These are phyloP conservation scores for Pemphredon lugubris DNA, from an alignment of 2,888 invertebrate species.

Conservation along the genomic window DNA sequence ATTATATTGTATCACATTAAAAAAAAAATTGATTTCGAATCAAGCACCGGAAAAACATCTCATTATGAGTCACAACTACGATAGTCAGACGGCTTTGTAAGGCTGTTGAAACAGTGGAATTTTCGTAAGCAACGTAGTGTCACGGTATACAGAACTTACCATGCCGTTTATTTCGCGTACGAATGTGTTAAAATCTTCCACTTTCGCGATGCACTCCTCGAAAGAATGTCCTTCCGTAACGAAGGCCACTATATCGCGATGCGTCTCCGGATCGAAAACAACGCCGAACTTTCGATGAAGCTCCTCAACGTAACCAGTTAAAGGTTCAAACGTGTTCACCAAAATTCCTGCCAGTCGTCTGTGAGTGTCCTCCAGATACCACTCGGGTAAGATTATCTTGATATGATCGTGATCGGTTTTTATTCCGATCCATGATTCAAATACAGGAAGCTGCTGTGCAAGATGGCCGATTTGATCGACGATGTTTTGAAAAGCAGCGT, in stretches of 20 bases:
- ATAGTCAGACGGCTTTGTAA: too few relatives aligned
- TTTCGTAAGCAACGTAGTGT: too few relatives aligned
- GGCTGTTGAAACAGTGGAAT: too few relatives aligned
- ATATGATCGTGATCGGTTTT: conserved; percentile 65
- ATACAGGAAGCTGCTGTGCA: conserved; percentile 67
- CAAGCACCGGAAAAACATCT: background rate
- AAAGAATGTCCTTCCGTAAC: conserved; percentile 82
- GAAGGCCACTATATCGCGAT: conserved; percentile 81
- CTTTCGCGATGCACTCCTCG: conserved; percentile 66
- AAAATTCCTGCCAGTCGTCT: conserved; percentile 82
- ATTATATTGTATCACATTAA: background rate
- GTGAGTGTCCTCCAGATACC: conserved; percentile 82
- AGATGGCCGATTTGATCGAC: conserved; percentile 70
- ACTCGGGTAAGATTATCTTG: conserved; percentile 63
- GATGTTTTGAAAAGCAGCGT: conserved; percentile 65
- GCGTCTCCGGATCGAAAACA: conserved; percentile 83
- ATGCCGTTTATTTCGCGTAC: conserved; percentile 71
- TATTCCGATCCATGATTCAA: conserved; percentile 74
- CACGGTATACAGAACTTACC: too few relatives aligned
- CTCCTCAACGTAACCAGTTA: conserved; percentile 83
- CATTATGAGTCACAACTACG: too few relatives aligned
- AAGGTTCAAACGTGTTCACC: conserved; percentile 83
- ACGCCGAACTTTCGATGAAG: conserved; percentile 83
- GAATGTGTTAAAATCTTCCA: conserved; percentile 71
- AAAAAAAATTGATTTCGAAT: too few relatives aligned